phyloP scores from a whole-genome alignment of 37 sponge, comb jelly and placozoan genomes.

The Petrosia ficiformis region DNA sequence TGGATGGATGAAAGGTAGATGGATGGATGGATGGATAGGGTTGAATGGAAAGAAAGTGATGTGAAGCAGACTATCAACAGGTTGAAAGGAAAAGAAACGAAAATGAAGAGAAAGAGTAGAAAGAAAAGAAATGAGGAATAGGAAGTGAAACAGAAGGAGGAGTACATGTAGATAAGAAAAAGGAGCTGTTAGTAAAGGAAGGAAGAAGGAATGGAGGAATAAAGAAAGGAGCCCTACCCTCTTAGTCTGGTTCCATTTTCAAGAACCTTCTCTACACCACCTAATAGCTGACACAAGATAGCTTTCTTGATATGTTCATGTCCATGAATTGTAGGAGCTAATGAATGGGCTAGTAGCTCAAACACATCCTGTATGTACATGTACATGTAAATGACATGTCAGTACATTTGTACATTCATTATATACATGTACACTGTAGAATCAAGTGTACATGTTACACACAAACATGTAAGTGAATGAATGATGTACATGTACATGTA shows the following conservation, averaged over 20 bases:
- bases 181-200: neutral
- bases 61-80: too few relatives aligned
- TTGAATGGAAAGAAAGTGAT: too few relatives aligned
- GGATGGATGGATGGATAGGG: too few relatives aligned
- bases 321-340: constrained; percentile 97
- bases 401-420: too few relatives aligned
- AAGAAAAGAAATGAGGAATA: too few relatives aligned
- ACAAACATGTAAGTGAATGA: neutral
- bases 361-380: constrained; percentile 57
- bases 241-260: constrained; percentile 91
- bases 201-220: neutral
- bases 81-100: too few relatives aligned
- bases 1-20: too few relatives aligned
- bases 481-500: neutral
- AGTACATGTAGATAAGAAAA: neutral
- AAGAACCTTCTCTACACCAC: constrained; percentile 96
- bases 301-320: constrained; percentile 94
- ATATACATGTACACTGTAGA: too few relatives aligned
- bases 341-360: constrained; percentile 86
- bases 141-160: constrained; percentile 6
- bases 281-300: constrained; percentile 89
- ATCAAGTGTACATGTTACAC: too few relatives aligned
- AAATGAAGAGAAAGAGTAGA: too few relatives aligned
- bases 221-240: constrained; percentile 52
- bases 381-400: neutral